Evolutionary conservation across 2,113 vertebrate species (phyloP).

Genomic region (Eonycteris spelaea): DNA sequence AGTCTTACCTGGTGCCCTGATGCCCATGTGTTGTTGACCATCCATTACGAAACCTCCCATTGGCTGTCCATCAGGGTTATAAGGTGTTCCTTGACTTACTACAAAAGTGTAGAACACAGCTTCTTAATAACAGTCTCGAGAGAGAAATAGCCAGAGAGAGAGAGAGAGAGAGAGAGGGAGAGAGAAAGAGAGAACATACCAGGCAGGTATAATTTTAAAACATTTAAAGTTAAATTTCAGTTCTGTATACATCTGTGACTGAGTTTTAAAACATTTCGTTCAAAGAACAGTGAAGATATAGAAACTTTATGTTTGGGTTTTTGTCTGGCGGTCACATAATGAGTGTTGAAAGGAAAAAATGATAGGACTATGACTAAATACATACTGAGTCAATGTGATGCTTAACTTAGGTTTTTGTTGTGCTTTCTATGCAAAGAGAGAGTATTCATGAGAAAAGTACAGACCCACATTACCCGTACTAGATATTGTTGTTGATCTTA

Average conservation of each 20-base stretch:
- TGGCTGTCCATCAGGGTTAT: conserved; percentile 98
- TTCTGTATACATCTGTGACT: neutral
- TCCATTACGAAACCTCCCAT: conserved; percentile 99
- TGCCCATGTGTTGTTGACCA: conserved; percentile 99
- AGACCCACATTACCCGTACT: neutral
- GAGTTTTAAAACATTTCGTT: conserved; percentile 14
- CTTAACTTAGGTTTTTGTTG: neutral
- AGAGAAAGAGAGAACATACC: neutral
- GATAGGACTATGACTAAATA: neutral
- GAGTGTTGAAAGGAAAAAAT: neutral
- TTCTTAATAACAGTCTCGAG: conserved; percentile 66
- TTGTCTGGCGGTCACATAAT: neutral
- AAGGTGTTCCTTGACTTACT: conserved; percentile 99
- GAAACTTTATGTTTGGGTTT: neutral
- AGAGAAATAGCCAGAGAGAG: neutral
- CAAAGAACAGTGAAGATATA: neutral
- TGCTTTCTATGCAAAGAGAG: neutral
- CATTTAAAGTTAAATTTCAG: neutral
- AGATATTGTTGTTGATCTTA: neutral
- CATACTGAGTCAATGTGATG: neutral
- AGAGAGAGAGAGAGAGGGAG: neutral
- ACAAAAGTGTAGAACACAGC: conserved; percentile 81
- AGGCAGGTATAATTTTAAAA: neutral
- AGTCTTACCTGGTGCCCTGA: conserved; percentile 98
- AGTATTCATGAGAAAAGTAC: neutral